phyloP scores from a whole-genome alignment of 2,888 invertebrate species.

The Seladonia tumulorum region DNA sequence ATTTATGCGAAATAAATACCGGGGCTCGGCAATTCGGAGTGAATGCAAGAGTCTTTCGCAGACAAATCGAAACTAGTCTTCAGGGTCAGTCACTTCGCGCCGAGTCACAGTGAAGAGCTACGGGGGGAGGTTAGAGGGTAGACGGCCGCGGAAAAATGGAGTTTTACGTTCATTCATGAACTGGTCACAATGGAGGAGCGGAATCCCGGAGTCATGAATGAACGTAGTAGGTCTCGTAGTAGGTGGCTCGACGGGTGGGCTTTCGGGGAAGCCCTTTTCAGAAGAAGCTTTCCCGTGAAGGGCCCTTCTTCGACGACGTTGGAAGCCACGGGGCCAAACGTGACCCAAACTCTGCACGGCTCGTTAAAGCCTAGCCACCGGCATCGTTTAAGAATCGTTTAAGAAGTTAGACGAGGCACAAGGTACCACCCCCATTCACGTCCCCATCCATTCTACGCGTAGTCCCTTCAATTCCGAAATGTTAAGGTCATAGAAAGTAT shows the following conservation, averaged over 20 bases:
- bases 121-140: not conserved
- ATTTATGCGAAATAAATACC: too few species aligned
- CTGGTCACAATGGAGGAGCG: slow-evolving; percentile 65
- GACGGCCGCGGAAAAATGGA: slow-evolving; percentile 54
- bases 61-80: not conserved
- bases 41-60: not conserved
- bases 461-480: not conserved
- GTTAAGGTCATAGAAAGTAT: slow-evolving; percentile 28
- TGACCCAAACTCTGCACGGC: slow-evolving; percentile 74
- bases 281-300: slow-evolving; percentile 32
- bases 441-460: slow-evolving; percentile 21
- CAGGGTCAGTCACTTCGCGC: not conserved
- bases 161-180: slow-evolving; percentile 79
- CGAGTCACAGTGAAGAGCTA: not conserved
- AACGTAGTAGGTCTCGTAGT: slow-evolving; percentile 79
- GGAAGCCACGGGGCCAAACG: slow-evolving; percentile 64
- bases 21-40: not conserved
- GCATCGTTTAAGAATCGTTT: slow-evolving; percentile 78
- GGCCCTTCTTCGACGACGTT: slow-evolving; percentile 21
- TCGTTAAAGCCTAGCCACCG: slow-evolving; percentile 67
- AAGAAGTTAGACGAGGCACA: slow-evolving; percentile 75
- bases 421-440: slow-evolving; percentile 50
- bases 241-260: slow-evolving; percentile 58
- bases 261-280: slow-evolving; percentile 46
- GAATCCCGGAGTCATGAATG: slow-evolving; percentile 77